phyloP scores from a whole-genome alignment of 2,888 invertebrate species.

The Adineta ricciae region DNA sequence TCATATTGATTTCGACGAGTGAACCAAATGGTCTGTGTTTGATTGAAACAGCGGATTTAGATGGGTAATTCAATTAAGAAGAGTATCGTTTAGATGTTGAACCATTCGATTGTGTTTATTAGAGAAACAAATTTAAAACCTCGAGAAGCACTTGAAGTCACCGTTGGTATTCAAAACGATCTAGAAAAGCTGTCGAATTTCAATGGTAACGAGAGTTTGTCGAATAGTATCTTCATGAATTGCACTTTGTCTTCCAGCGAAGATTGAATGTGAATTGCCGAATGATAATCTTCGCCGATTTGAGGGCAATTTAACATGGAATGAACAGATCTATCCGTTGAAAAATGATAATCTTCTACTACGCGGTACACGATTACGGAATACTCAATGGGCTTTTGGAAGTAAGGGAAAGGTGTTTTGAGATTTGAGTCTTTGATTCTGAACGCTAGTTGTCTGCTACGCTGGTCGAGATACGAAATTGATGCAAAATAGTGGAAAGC shows the following conservation, averaged over 20 bases:
- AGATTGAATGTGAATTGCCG: constrained; percentile 85
- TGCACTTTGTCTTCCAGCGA: constrained; percentile 50
- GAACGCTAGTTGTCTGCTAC: constrained; percentile 66
- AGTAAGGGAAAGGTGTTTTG: not conserved
- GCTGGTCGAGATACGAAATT: constrained; percentile 97
- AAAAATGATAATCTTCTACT: constrained; percentile 94
- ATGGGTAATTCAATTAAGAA: constrained; percentile 57
- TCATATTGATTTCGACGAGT: constrained; percentile 81
- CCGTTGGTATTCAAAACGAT: constrained; percentile 81
- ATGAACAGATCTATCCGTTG: constrained; percentile 59
- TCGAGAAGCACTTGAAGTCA: constrained; percentile 84
- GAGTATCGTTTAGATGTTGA: not conserved
- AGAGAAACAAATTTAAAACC: constrained; percentile 97
- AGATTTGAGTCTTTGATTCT: not conserved
- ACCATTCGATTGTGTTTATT: constrained; percentile 38
- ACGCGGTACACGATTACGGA: constrained; percentile 84
- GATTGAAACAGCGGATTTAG: constrained; percentile 96
- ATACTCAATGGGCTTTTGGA: constrained; percentile 49
- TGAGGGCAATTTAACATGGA: constrained; percentile 70
- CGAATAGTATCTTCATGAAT: too few relatives aligned
- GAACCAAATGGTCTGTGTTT: constrained; percentile 98
- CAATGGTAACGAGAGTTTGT: not conserved
- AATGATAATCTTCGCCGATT: constrained; percentile 96
- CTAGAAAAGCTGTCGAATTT: constrained; percentile 56
- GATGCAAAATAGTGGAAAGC: constrained; percentile 99